Evolutionary conservation across 2,113 vertebrate species (phyloP).

Genomic region (Lophura nycthemera): DNA sequence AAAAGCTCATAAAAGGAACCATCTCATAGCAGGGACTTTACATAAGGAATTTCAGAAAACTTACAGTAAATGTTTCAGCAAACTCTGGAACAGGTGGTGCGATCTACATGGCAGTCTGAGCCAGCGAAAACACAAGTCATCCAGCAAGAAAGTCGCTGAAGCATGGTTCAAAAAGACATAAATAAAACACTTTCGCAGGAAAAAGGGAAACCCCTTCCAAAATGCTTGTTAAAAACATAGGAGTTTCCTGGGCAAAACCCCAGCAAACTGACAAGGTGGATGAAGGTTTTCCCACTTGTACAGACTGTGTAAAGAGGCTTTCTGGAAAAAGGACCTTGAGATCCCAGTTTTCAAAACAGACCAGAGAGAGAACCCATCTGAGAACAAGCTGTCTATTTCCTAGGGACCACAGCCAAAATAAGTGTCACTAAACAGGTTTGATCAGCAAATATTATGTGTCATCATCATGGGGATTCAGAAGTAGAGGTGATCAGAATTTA

Average conservation of each 20-base stretch:
- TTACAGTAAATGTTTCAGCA: slow-evolving; percentile 41
- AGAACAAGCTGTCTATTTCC: slow-evolving; percentile 13
- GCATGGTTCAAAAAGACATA: slow-evolving; percentile 38
- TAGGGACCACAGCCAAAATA: not conserved
- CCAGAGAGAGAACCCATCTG: not conserved
- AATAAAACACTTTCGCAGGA: slow-evolving; percentile 36
- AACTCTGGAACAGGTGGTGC: slow-evolving; percentile 60
- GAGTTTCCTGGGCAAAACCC: slow-evolving; percentile 37
- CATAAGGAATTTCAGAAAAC: slow-evolving; percentile 51
- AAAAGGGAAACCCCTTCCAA: slow-evolving; percentile 32
- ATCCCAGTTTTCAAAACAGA: not conserved
- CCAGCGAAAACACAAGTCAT: slow-evolving; percentile 68
- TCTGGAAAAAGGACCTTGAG: not conserved
- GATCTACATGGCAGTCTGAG: slow-evolving; percentile 47
- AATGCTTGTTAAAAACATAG: not conserved
- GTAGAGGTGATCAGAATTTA: not conserved
- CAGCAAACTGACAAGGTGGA: not conserved
- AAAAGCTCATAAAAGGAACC: slow-evolving; percentile 31
- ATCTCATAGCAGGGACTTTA: not conserved
- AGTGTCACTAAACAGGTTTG: not conserved
- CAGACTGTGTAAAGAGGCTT: not conserved
- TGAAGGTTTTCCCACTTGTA: not conserved
- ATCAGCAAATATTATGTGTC: not conserved
- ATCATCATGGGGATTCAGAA: not conserved
- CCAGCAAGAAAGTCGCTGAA: slow-evolving; percentile 44